phyloP scores from a whole-genome alignment of 1,140 invertebrate species.

The Drosophila orena region DNA sequence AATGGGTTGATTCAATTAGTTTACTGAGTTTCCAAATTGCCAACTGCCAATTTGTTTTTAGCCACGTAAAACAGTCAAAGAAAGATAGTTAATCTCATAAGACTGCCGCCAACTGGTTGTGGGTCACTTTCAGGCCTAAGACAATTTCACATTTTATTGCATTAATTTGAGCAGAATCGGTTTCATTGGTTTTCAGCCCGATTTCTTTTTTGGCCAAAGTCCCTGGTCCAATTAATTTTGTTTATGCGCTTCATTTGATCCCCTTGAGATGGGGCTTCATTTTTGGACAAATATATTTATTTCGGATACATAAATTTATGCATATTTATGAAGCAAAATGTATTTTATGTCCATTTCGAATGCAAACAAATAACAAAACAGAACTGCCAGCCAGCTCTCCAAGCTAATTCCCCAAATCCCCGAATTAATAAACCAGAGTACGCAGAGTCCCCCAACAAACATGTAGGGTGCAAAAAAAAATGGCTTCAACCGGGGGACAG shows the following conservation, averaged over 20 bases:
- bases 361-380: conserved; percentile 73
- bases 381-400: conserved; percentile 46
- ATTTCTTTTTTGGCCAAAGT: conserved; percentile 31
- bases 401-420: conserved; percentile 81
- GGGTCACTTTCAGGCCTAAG: neutral
- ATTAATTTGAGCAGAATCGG: neutral
- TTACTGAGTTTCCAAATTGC: neutral
- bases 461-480: conserved; percentile 21
- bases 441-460: conserved; percentile 26
- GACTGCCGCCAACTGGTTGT: no score
- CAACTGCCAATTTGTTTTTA: neutral
- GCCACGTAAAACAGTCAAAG: no score
- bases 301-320: conserved; percentile 70
- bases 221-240: conserved; percentile 72
- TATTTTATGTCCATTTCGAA: conserved; percentile 76
- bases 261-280: conserved; percentile 59
- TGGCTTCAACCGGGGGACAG: conserved; percentile 11
- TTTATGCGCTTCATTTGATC: conserved; percentile 60
- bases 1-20: neutral
- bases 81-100: no score
- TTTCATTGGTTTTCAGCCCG: neutral
- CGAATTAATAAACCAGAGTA: conserved; percentile 82
- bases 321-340: conserved; percentile 76
- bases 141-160: conserved; percentile 15
- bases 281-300: conserved; percentile 61